phyloP scores from a whole-genome alignment of 2,888 invertebrate species.

The Panzeria rudis region DNA sequence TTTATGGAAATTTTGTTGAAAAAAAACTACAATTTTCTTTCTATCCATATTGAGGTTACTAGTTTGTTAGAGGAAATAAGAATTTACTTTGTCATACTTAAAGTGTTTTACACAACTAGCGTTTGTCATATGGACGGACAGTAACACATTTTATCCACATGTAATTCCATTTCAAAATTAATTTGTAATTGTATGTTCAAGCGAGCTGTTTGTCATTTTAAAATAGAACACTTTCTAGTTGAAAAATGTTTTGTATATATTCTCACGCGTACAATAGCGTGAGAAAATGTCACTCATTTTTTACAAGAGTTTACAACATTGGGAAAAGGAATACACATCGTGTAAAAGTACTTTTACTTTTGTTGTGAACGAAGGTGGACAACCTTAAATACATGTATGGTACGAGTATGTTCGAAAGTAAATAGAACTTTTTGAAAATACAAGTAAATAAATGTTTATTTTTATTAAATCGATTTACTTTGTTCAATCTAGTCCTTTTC shows the following conservation, averaged over 20 bases:
- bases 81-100: conserved; percentile 24
- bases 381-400: conserved; percentile 1
- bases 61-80: conserved; percentile 31
- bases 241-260: too few relatives aligned
- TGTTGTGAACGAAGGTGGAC: neutral
- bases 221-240: too few relatives aligned
- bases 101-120: neutral
- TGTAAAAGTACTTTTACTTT: neutral
- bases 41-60: conserved; percentile 9
- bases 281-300: too few relatives aligned
- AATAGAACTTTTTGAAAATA: neutral
- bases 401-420: neutral
- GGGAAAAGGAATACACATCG: neutral
- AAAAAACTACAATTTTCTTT: conserved; percentile 49
- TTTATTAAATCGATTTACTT: neutral
- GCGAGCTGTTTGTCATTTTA: too few relatives aligned
- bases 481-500: too few relatives aligned
- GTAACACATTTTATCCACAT: neutral
- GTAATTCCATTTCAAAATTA: too few relatives aligned
- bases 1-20: neutral
- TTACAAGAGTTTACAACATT: neutral
- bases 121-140: neutral
- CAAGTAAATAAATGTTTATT: neutral
- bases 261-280: too few relatives aligned
- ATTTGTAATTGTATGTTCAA: too few relatives aligned